Evolutionary conservation across 2,888 invertebrate genomes (phyloP).

Genomic region (Tachystola acroxantha): DNA sequence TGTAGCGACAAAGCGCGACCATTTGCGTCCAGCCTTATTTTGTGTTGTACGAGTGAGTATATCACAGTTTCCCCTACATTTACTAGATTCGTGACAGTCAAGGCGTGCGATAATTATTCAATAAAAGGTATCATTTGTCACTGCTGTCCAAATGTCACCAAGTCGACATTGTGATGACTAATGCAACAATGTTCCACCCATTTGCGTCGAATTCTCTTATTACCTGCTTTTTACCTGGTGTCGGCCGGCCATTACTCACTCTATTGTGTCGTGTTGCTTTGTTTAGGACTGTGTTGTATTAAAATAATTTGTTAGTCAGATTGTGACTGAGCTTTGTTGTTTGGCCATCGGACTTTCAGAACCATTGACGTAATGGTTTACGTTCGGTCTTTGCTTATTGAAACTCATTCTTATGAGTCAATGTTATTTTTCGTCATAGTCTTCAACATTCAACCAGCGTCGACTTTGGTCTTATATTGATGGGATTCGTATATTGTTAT

Average conservation of each 20-base stretch:
- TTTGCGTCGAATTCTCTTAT: conserved; percentile 59
- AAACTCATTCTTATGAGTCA: too few species aligned
- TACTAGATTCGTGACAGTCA: conserved; percentile 41
- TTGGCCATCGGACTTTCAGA: background rate
- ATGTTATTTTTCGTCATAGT: too few species aligned
- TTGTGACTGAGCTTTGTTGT: conserved; percentile 2
- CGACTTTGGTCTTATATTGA: too few species aligned
- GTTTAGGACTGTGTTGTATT: conserved; percentile 37
- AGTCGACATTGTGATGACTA: conserved; percentile 69
- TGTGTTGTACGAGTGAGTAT: conserved; percentile 13
- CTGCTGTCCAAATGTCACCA: conserved; percentile 62
- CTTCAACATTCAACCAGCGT: too few species aligned
- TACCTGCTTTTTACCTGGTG: conserved; percentile 68
- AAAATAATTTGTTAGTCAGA: conserved; percentile 11
- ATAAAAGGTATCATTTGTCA: conserved; percentile 72
- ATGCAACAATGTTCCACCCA: conserved; percentile 62
- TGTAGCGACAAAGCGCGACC: too few species aligned
- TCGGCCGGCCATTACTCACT: conserved; percentile 60
- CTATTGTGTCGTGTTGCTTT: conserved; percentile 50
- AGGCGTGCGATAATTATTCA: conserved; percentile 64
- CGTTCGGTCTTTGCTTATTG: background rate
- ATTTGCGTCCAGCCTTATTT: conserved; percentile 6
- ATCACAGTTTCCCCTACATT: conserved; percentile 37
- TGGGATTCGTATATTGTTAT: too few species aligned
- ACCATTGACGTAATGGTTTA: background rate